Evolutionary conservation across 2,888 invertebrate genomes (phyloP), one percentile per base, ranked within the genome.

Genomic region (Bembecia ichneumoniformis): DNA sequence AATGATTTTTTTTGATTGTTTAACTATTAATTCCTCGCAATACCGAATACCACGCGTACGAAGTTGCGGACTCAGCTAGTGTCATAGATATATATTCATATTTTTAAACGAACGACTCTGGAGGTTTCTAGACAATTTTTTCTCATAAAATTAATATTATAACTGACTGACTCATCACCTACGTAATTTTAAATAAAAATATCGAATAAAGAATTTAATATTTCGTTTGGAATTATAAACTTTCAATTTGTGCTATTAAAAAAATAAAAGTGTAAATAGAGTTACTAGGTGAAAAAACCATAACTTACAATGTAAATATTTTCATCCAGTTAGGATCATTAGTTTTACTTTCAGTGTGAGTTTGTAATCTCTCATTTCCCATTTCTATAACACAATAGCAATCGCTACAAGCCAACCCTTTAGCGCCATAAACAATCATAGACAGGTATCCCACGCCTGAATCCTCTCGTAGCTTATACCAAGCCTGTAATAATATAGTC

Each of bases 341-440:
- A 0, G 98, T 99, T 83, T 98, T 98, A 74, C 95, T 96, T 77
- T 98, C 98, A 0, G 98, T 98, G 75, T 97, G 96, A 0, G 99
- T 99, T 80, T 98, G 97, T 11, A 97, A 86, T 46, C 98, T 90
- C 20, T 96, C 92, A 73, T 99, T 99, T 46, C 94, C 94, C 52
- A 99, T 84, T 76, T 97, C 96, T 10, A 99, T 75, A 1, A 98
- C 95, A 79, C 98, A 98, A 75, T 96, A 98, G 2, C 97, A 98
- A 71, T 99, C 99, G 1, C 95, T 95, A 0, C 95, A 92, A 0
- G 93, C 92, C 36, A 99, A 84, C 3, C 96, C 97, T 47, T 89
- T 90, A 0, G 92, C 92, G 43, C 91, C 90, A 66, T 91, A 94
- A 0, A 97, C 97, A 86, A 97, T 96, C 0, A 98, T 94, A 0